Evolutionary conservation across 2,113 vertebrate genomes (phyloP).

Genomic region (Mesembrinibis cayennensis): DNA sequence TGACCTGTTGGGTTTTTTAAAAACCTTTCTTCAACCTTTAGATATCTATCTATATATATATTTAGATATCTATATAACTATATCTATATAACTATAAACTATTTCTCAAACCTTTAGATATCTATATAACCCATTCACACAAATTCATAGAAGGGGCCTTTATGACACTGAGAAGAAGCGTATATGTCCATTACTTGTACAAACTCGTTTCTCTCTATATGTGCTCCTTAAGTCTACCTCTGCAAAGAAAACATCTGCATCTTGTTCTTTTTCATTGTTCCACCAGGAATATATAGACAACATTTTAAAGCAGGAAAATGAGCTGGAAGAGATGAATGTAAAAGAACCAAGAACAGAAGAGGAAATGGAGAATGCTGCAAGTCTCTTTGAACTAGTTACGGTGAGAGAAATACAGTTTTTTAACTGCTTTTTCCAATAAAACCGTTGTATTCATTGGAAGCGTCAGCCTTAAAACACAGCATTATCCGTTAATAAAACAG

Average conservation of each 20-base stretch:
- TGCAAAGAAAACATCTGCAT: neutral
- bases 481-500: neutral
- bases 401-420: constrained; percentile 66
- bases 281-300: constrained; percentile 82
- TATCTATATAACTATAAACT: too few species aligned
- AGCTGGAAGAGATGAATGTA: constrained; percentile 74
- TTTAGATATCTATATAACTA: too few species aligned
- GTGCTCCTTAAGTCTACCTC: neutral
- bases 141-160: neutral
- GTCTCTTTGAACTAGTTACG: constrained; percentile 76
- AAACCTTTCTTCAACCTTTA: neutral
- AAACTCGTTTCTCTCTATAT: neutral
- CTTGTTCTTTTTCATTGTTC: neutral
- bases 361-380: constrained; percentile 73
- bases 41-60: neutral
- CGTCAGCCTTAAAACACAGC: neutral
- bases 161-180: neutral
- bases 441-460: neutral
- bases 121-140: neutral
- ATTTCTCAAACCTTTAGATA: neutral
- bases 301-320: constrained; percentile 78
- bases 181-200: neutral
- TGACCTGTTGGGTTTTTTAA: neutral
- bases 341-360: constrained; percentile 82
- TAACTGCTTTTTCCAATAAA: neutral